Evolutionary conservation across 2,797 vertebrate species (phyloP), one percentile per base, ranked within the genome.

Genomic region (Eleutherodactylus coqui): DNA sequence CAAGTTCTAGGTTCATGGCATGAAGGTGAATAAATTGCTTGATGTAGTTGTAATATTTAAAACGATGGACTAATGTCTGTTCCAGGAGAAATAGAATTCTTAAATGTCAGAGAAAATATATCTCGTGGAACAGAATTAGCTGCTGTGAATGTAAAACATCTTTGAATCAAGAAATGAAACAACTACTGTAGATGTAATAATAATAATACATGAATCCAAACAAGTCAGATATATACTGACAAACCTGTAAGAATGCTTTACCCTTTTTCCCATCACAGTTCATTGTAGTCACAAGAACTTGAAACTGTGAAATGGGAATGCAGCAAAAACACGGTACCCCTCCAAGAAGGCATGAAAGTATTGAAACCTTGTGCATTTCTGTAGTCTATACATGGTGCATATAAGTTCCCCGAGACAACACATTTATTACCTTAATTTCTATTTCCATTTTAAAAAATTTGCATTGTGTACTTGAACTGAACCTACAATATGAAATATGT

Each of bases 241-340:
- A 36, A 51, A n/a, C n/a, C 38, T 53, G 72, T n/a, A 41, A 67
- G 27, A 76, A 19, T 29, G 87, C 0, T 6, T 84, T 47, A 87
- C 93, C 91, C 89, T 93, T 88, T 83, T 95, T 94, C 95, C 95
- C 95, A 94, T 91, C 91, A 94, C 94, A 95, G 93, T 90, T 92
- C 84, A 89, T 90, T 92, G 88, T 91, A 88, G 88, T 89, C 8
- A 83, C 4, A 79, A 13, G 89, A 90, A 93, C 91, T 86, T 85
- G 91, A 89, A 89, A 92, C 94, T 94, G 94, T 93, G 92, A 93
- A 93, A 94, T 96, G 95, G 95, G 94, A 94, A 95, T 96, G 95
- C 96, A 96, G 96, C 95, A 95, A 96, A 97, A 96, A 97, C 96
- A 96, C 96, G 95, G 95, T 96, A 96, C 95, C 95, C 95, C 96